These are phyloP conservation scores for Pterocles orientalis DNA, from an alignment of 2,113 vertebrate species.

Conservation along the genomic window DNA sequence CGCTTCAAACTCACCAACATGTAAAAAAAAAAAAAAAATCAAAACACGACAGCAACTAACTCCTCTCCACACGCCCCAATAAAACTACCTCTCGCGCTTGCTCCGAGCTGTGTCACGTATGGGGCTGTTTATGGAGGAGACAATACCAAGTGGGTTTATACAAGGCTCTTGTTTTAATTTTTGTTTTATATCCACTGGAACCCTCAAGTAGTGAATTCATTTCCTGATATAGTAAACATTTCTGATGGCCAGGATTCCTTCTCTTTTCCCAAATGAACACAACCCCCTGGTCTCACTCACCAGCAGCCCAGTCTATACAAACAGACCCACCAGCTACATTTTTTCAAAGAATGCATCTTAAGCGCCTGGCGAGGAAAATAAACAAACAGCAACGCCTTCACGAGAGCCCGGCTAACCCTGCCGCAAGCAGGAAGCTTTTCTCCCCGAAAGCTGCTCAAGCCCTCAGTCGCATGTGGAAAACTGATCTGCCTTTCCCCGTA, in stretches of 20 bases:
- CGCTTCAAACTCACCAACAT: slow-evolving; percentile 49
- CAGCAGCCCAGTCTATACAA: slow-evolving; percentile 51
- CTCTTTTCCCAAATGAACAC: slow-evolving; percentile 66
- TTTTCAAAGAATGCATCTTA: slow-evolving; percentile 57
- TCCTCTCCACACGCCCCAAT: slow-evolving; percentile 10
- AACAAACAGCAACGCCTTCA: slow-evolving; percentile 31
- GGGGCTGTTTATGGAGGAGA: slow-evolving; percentile 54
- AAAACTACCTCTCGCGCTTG: slow-evolving; percentile 52
- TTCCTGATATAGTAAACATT: slow-evolving; percentile 74
- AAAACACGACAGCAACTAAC: slow-evolving; percentile 38
- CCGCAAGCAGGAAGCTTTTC: neutral
- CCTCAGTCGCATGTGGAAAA: neutral
- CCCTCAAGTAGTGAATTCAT: slow-evolving; percentile 72
- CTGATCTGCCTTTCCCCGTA: neutral
- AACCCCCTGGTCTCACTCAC: slow-evolving; percentile 60
- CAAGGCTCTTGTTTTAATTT: slow-evolving; percentile 68
- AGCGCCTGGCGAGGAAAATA: slow-evolving; percentile 46
- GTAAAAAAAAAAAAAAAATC: slow-evolving; percentile 7
- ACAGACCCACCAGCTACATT: slow-evolving; percentile 53
- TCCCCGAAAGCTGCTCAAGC: neutral
- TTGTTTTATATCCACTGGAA: slow-evolving; percentile 71
- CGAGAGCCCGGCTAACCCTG: neutral
- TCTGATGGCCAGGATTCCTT: slow-evolving; percentile 69
- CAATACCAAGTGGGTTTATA: slow-evolving; percentile 59
- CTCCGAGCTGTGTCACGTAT: slow-evolving; percentile 28